Conservation (phyloP, 2,888 invertebrate genomes). For the Pristionchus exspectatus region DNA sequence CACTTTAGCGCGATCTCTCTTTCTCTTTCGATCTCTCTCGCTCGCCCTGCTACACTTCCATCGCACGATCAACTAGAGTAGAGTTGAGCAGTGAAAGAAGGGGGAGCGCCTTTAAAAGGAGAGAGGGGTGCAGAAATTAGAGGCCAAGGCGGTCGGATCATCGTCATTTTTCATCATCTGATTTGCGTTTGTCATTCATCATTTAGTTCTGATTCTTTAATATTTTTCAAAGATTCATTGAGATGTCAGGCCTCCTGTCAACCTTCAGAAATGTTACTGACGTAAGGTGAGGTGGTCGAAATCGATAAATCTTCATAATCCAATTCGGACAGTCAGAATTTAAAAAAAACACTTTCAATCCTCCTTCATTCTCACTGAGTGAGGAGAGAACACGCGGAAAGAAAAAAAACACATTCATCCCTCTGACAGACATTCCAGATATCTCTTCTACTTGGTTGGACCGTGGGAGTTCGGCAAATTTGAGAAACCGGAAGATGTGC, state of each 20-base stretch:
- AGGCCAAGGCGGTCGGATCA: not conserved
- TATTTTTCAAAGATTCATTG: not conserved
- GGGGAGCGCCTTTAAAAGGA: not conserved
- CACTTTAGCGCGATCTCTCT: not conserved
- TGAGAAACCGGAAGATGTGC: not conserved
- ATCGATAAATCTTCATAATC: too few relatives aligned
- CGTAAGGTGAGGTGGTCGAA: not conserved
- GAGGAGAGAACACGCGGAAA: too few relatives aligned
- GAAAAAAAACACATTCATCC: too few relatives aligned
- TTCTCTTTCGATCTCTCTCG: too few relatives aligned
- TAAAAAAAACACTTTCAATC: too few relatives aligned
- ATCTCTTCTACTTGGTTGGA: not conserved
- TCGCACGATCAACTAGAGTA: not conserved
- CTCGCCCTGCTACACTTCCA: not conserved
- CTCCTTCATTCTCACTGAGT: too few relatives aligned
- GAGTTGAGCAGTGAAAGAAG: not conserved
- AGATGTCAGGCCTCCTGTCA: not conserved
- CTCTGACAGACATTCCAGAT: not conserved
- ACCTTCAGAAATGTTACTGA: not conserved
- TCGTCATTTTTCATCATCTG: not conserved
- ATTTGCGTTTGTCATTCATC: not conserved
- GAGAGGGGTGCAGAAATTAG: not conserved
- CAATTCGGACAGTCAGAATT: not conserved
- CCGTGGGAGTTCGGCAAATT: not conserved
- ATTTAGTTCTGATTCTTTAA: not conserved